phyloP scores from a whole-genome alignment of 2,888 invertebrate species.

The Drosophila mimica region DNA sequence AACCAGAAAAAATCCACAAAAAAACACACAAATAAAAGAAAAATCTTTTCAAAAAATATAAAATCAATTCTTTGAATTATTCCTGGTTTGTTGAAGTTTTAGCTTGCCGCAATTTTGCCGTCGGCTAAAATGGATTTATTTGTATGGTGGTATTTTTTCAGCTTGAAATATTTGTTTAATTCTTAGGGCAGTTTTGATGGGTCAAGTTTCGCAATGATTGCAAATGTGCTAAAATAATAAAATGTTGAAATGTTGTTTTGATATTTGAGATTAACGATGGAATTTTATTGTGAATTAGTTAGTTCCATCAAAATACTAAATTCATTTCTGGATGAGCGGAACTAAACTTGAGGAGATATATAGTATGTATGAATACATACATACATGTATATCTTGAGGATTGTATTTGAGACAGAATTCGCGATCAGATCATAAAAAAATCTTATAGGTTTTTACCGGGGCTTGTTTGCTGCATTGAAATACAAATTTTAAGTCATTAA shows the following conservation, averaged over 20 bases:
- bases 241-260: constrained; percentile 38
- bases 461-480: constrained; percentile 36
- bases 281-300: constrained; percentile 49
- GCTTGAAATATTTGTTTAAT: constrained; percentile 13
- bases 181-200: constrained; percentile 8
- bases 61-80: constrained; percentile 35
- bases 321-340: constrained; percentile 28
- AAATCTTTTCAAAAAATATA: constrained; percentile 77
- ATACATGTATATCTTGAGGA: neutral
- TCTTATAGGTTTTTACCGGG: neutral
- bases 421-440: constrained; percentile 29
- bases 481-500: constrained; percentile 47
- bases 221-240: constrained; percentile 16
- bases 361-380: neutral
- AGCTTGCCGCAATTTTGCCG: constrained; percentile 18
- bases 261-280: constrained; percentile 55
- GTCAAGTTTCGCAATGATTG: constrained; percentile 14
- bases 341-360: constrained; percentile 32
- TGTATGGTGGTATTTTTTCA: neutral
- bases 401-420: constrained; percentile 5
- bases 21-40: constrained; percentile 76
- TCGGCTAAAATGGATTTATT: constrained; percentile 18
- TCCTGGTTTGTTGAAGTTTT: constrained; percentile 13
- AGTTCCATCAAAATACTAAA: constrained; percentile 38
- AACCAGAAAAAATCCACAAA: constrained; percentile 61